These are phyloP conservation scores for Chymomyza procnemis DNA, from an alignment of 2,888 invertebrate species.

Conservation along the genomic window DNA sequence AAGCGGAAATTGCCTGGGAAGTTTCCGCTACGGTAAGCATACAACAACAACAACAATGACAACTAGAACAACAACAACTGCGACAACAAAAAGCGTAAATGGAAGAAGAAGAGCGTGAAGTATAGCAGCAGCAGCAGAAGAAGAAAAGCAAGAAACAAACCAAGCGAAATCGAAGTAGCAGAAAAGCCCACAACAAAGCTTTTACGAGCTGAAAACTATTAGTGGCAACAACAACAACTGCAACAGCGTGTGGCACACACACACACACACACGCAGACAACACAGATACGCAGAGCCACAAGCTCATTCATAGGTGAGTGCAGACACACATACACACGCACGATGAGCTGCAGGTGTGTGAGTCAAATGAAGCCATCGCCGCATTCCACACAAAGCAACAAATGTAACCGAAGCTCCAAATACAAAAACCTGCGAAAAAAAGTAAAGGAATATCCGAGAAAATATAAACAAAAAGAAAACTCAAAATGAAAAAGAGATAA, in stretches of 20 bases:
- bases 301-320: not conserved
- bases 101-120: constrained; percentile 11
- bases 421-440: constrained; percentile 33
- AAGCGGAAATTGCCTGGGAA: constrained; percentile 73
- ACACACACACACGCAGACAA: not conserved
- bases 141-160: constrained; percentile 1
- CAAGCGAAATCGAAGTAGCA: constrained; percentile 33
- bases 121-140: constrained; percentile 5
- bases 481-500: constrained; percentile 1
- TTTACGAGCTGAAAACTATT: constrained; percentile 69
- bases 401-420: not conserved
- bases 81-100: constrained; percentile 15
- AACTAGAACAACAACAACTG: constrained; percentile 20
- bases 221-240: constrained; percentile 51
- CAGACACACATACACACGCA: not conserved
- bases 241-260: not conserved
- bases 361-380: constrained; percentile 54
- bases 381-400: constrained; percentile 35
- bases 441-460: not conserved
- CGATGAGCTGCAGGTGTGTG: not conserved
- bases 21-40: constrained; percentile 62
- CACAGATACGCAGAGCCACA: constrained; percentile 5
- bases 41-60: constrained; percentile 26
- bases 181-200: constrained; percentile 50
- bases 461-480: constrained; percentile 5